These are phyloP conservation scores for Hymenopus coronatus DNA, from an alignment of 2,888 invertebrate genomes.

Conservation along the genomic window DNA sequence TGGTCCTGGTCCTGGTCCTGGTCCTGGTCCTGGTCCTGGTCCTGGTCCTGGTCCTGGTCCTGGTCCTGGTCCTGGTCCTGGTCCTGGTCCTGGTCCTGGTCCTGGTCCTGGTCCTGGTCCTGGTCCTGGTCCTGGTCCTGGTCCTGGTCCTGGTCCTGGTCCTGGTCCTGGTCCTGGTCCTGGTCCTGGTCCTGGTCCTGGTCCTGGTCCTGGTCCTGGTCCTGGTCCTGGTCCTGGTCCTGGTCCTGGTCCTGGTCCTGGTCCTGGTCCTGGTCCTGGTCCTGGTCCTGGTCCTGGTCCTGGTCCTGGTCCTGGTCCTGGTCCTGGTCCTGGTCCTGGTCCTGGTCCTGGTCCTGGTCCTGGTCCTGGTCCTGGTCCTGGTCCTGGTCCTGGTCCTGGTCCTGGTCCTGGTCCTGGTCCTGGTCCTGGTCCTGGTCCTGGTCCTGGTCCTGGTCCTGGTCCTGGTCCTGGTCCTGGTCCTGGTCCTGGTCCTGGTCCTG, in stretches of 20 bases:
- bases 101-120: slow-evolving; percentile 8
- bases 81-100: slow-evolving; percentile 8
- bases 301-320: slow-evolving; percentile 8
- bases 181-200: slow-evolving; percentile 8
- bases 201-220: slow-evolving; percentile 6
- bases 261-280: slow-evolving; percentile 8
- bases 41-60: slow-evolving; percentile 8
- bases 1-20: slow-evolving; percentile 8
- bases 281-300: slow-evolving; percentile 8
- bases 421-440: slow-evolving; percentile 8
- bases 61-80: slow-evolving; percentile 8
- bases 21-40: slow-evolving; percentile 6
- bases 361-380: slow-evolving; percentile 8
- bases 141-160: slow-evolving; percentile 8
- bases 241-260: slow-evolving; percentile 8
- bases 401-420: slow-evolving; percentile 8
- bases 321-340: slow-evolving; percentile 8
- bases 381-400: slow-evolving; percentile 6
- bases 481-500: slow-evolving; percentile 8
- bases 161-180: slow-evolving; percentile 8
- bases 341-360: slow-evolving; percentile 8
- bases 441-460: slow-evolving; percentile 8
- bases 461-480: slow-evolving; percentile 8
- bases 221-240: slow-evolving; percentile 8
- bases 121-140: slow-evolving; percentile 8